A percentile compares a stretch with the other conserved stretches of the same genome.
These are phyloP conservation scores for Priapulus caudatus DNA, from an alignment of 2,888 invertebrate species.

Conservation along the genomic window DNA sequence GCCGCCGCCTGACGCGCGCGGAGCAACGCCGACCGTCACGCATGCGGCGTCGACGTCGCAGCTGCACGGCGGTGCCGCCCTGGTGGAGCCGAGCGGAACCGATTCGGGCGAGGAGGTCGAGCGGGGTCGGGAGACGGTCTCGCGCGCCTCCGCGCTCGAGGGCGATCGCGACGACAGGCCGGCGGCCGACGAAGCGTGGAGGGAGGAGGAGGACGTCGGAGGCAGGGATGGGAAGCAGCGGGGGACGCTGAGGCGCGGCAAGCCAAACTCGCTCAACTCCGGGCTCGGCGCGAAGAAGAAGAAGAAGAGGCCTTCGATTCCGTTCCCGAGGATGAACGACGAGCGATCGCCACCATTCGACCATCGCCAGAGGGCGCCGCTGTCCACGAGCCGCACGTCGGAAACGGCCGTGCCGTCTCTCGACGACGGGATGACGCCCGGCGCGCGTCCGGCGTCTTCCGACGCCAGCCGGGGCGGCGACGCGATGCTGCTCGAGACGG, in stretches of 20 bases:
- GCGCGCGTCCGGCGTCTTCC: not conserved
- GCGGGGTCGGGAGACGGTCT: not conserved
- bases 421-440: no score
- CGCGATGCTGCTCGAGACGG: not conserved
- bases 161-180: not conserved
- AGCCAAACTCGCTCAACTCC: not conserved
- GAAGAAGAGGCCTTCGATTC: not conserved
- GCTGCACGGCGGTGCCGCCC: slow-evolving; percentile 11
- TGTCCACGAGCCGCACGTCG: not conserved
- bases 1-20: slow-evolving; percentile 14
- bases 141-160: not conserved
- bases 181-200: not conserved
- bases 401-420: no score
- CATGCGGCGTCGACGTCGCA: slow-evolving; percentile 24
- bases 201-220: not conserved
- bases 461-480: not conserved
- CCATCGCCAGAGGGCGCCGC: no score
- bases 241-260: not conserved
- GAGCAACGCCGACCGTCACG: slow-evolving; percentile 27
- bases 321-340: not conserved
- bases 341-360: no score
- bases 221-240: not conserved
- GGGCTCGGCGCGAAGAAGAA: not conserved
- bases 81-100: not conserved
- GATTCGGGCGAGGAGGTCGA: not conserved